Evolutionary conservation across 2,797 vertebrate species (phyloP).

Genomic region (Myripristis murdjan): DNA sequence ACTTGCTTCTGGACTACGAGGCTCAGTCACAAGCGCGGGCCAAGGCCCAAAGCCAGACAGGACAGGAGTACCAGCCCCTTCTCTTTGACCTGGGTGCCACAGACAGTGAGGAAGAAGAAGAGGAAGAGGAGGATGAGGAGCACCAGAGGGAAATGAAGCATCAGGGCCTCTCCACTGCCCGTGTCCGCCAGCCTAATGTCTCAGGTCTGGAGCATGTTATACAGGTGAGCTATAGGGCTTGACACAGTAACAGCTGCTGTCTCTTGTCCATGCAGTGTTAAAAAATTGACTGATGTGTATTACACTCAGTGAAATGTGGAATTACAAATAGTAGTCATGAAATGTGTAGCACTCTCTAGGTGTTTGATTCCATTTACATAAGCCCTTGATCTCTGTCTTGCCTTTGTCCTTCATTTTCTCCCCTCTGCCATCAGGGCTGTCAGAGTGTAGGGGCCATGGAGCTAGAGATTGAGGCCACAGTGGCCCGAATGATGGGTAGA

Average conservation of each 20-base stretch:
- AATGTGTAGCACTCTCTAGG: background rate
- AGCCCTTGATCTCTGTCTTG: background rate
- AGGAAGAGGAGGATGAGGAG: slow-evolving; percentile 66
- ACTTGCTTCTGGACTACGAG: slow-evolving; percentile 90
- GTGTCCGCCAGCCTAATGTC: slow-evolving; percentile 55
- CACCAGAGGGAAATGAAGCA: slow-evolving; percentile 34
- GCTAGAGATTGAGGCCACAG: slow-evolving; percentile 88
- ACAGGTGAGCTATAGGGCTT: slow-evolving; percentile 67
- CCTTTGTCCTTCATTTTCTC: background rate
- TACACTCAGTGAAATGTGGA: background rate
- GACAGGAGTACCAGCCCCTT: slow-evolving; percentile 77
- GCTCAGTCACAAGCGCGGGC: slow-evolving; percentile 79
- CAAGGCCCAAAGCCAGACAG: slow-evolving; percentile 54
- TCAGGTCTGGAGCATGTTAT: slow-evolving; percentile 81
- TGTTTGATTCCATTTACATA: background rate
- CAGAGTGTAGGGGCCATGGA: slow-evolving; percentile 78
- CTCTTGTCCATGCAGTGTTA: too few relatives aligned
- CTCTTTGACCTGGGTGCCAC: slow-evolving; percentile 88
- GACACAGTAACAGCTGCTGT: too few relatives aligned
- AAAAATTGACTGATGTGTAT: background rate
- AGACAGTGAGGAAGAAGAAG: slow-evolving; percentile 86
- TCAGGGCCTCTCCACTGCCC: slow-evolving; percentile 26
- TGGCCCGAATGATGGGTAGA: slow-evolving; percentile 90
- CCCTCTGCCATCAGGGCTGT: slow-evolving; percentile 55
- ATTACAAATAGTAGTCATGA: background rate